Evolutionary conservation across 1,140 invertebrate genomes (phyloP).

Genomic region (Stenopsyche tienmushanensis): DNA sequence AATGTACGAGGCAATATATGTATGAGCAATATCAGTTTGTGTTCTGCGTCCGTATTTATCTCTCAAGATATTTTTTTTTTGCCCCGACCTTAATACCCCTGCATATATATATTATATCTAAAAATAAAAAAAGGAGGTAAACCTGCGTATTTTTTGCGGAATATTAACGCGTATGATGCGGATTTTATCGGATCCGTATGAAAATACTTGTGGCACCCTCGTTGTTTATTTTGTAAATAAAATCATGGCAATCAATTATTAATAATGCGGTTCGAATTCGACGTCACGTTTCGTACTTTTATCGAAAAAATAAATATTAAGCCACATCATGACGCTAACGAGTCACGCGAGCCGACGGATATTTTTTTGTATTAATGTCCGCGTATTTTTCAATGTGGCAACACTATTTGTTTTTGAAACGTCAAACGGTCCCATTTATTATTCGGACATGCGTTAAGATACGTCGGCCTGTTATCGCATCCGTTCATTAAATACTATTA

Average conservation of each 20-base stretch:
- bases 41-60: too few relatives aligned
- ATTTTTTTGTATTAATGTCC: too few relatives aligned
- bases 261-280: not conserved
- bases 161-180: too few relatives aligned
- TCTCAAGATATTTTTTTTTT: not conserved
- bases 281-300: not conserved
- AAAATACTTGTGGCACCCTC: too few relatives aligned
- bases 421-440: not conserved
- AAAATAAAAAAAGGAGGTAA: too few relatives aligned
- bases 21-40: too few relatives aligned
- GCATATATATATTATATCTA: too few relatives aligned
- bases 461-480: too few relatives aligned
- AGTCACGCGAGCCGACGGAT: not conserved
- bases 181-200: not conserved
- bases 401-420: not conserved
- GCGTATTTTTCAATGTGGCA: not conserved
- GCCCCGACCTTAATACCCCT: not conserved
- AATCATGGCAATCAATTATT: not conserved
- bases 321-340: not conserved
- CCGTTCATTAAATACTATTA: too few relatives aligned
- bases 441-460: not conserved
- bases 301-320: not conserved
- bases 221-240: too few relatives aligned
- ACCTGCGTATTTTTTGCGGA: too few relatives aligned
- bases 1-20: too few relatives aligned